phyloP scores from a whole-genome alignment of 2,888 invertebrate genomes.

The Philereme transversata region DNA sequence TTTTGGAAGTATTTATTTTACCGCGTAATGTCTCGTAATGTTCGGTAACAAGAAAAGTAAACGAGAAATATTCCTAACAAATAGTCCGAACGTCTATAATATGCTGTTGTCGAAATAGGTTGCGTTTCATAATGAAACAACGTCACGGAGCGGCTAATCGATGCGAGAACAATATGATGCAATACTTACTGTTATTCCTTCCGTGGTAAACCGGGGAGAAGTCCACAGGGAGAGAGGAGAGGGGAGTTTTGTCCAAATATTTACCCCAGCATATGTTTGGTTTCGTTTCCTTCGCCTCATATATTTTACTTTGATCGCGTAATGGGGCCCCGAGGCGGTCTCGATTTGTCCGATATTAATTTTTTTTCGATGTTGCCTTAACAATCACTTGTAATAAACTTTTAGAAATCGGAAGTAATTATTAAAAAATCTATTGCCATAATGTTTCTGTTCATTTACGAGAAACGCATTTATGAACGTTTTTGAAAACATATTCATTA shows the following conservation, averaged over 20 bases:
- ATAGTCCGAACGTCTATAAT: neutral
- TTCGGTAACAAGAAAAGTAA: constrained; percentile 1
- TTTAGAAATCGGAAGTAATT: constrained; percentile 3
- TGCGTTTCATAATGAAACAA: constrained; percentile 59
- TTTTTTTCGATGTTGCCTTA: constrained; percentile 45
- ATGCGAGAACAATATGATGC: constrained; percentile 80
- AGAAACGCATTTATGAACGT: too few relatives aligned
- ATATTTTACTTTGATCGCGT: constrained; percentile 81
- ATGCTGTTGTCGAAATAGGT: constrained; percentile 32
- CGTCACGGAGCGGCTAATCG: constrained; percentile 75
- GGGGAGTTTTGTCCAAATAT: constrained; percentile 66
- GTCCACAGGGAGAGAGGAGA: constrained; percentile 43
- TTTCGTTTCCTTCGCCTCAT: constrained; percentile 82
- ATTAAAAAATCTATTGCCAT: neutral
- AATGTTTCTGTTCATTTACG: too few relatives aligned
- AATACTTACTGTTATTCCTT: constrained; percentile 41
- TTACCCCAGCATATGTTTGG: constrained; percentile 80
- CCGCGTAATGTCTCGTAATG: neutral
- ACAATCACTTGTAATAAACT: constrained; percentile 30
- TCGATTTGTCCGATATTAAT: constrained; percentile 78
- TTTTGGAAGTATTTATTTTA: neutral
- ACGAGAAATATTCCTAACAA: neutral
- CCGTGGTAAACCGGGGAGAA: constrained; percentile 42
- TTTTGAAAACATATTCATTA: too few relatives aligned
- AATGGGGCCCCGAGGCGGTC: constrained; percentile 73